These are phyloP conservation scores for Dendrocincla tyrannina DNA, from an alignment of 2,797 vertebrate genomes.

Conservation along the genomic window DNA sequence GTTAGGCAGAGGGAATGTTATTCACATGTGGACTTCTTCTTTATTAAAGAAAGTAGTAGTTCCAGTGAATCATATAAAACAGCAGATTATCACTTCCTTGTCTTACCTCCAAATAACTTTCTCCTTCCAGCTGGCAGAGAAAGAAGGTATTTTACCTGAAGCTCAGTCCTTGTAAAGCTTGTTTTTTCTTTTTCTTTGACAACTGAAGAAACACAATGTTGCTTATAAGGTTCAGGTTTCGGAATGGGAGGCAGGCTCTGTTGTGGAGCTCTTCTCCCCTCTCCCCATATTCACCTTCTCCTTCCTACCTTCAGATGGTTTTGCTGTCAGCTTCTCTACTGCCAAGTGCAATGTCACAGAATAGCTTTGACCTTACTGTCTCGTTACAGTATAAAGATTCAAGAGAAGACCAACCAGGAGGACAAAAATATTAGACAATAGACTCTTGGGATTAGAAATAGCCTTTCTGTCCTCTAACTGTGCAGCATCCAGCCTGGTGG, in stretches of 20 bases:
- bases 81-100: background rate
- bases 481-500: background rate
- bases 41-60: background rate
- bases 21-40: background rate
- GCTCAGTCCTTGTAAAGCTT: background rate
- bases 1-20: background rate
- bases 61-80: background rate
- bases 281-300: background rate
- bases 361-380: background rate
- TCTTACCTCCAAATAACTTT: background rate
- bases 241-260: background rate
- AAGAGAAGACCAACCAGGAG: background rate
- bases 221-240: background rate
- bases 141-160: background rate
- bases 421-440: background rate
- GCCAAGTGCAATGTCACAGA: background rate
- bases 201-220: background rate
- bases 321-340: background rate
- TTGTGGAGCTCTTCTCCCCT: background rate
- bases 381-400: background rate
- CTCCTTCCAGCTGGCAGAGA: background rate
- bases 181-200: no score
- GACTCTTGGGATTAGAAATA: background rate
- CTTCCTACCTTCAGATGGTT: background rate
- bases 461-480: background rate